Base-by-base conservation (phyloP, 2,888 invertebrate genomes). In the Phytoseiulus persimilis region DNA sequence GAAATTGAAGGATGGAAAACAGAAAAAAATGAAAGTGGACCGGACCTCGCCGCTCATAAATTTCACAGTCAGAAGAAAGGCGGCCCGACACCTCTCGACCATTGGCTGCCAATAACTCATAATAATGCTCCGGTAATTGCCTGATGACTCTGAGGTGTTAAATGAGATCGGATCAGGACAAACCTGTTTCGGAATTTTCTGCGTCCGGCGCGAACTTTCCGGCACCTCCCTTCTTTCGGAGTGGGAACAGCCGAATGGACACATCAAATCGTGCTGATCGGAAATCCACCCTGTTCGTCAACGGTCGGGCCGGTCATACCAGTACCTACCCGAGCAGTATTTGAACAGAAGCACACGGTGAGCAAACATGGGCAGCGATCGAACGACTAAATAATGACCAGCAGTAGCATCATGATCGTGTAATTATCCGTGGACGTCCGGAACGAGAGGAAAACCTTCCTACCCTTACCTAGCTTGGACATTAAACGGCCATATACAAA, bases 371-470 rank as follows among this genome's bases (percentile, higher is more conserved):
- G 65, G 65, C 3, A 65, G 65, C 65, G 23, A 65, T 65, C 65
- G 65, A 65, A 65, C 65, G 65, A 65, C 65, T 65, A 65, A 65
- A 65, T 65, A 65, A 65, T 65, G 65, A 65, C 65, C 65, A 65
- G 18, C 65, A 65, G 18, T 23, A 65, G 65, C 28, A 28, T 65
- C 65, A 65, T 65, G 65, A 65, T 65, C 65, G 65, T 28, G 65
- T 65, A 65, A 65, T 65, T 65, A 65, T 65, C 65, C 28, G 65
- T 14, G 18, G 65, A 65, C 65, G 65, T 23, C 65, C 65, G 65
- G 18, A 28, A 65, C 65, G 65, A 28, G 18, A 65, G 14, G 18
- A 65, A 65, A 65, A 65, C 5, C 65, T 65, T 65, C 23, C 65
- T 65, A 65, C 65, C 65, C 65, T 65, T 65, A 65, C 65, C 65